Evolutionary conservation across 2,888 invertebrate genomes (phyloP), one percentile per base, ranked within the genome.

Genomic region (Athripsodes cinereus): DNA sequence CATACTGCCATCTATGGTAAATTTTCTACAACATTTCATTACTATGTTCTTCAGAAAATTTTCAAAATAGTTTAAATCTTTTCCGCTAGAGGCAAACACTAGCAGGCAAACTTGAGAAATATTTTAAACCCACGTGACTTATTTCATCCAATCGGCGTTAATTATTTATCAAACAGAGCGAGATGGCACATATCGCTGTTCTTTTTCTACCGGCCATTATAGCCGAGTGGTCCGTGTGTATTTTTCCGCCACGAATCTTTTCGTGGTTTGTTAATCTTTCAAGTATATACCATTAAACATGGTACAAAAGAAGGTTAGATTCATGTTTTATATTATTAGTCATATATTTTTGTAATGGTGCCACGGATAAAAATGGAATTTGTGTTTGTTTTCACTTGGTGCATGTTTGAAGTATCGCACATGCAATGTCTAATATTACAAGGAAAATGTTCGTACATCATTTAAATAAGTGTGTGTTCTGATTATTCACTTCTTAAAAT

Each of bases 281-380:
- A 68, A 66, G 40, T 74, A 73, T 75, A 75, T 71, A 68, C 69
- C 66, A 70, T 68, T 70, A 72, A 77, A 76, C 71, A 79, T 79
- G 79, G 79, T 79, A 74, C 79, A 79, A 74, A 79, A 79, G 78
- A 79, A 79, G 79, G 79, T 79, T 76, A 79, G 75, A 57, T n/a
- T 5, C n/a, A 22, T 52, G 57, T 57, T 53, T 51, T 54, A 53
- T 44, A 53, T 53, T 47, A 13, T 26, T 22, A n/a, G 44, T 44
- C 22, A 20, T 16, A 21, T 44, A 19, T 19, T 49, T 53, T 59
- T 59, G 53, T 31, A 11, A 48, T 11, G 34, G 8, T 40, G 40
- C 18, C 46, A 26, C 19, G 40, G 10, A 22, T 3, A 22, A 10
- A n/a, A 26, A 48, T 53, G 22, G 20, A 40, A 35, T 53, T 6